Conservation (phyloP, 2,797 vertebrate species). For the Aselliscus stoliczkanus region DNA sequence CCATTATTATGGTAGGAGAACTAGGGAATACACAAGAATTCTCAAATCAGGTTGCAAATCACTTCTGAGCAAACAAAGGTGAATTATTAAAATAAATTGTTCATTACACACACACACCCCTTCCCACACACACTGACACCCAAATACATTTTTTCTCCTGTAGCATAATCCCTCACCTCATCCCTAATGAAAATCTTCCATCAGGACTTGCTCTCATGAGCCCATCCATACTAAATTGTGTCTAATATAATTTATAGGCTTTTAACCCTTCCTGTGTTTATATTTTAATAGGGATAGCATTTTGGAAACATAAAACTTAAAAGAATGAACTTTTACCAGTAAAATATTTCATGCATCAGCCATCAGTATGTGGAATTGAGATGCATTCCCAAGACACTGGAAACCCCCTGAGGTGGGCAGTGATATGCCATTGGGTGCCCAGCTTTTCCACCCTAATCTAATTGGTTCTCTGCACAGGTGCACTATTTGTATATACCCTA, state of each 20-base stretch:
- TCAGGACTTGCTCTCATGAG: not conserved
- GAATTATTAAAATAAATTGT: not conserved
- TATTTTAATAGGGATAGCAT: not conserved
- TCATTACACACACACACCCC: not conserved
- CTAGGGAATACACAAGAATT: not conserved
- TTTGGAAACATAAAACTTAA: not conserved
- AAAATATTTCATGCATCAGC: not conserved
- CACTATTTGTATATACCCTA: not conserved
- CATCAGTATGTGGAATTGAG: not conserved
- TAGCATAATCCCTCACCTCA: not conserved
- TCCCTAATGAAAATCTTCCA: not conserved
- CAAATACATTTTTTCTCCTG: not conserved
- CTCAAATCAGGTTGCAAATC: not conserved
- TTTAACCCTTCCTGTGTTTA: not conserved
- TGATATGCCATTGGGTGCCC: not conserved
- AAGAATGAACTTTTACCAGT: not conserved
- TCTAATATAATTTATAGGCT: not conserved
- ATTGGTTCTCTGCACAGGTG: not conserved
- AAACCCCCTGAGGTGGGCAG: not conserved
- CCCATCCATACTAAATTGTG: not conserved
- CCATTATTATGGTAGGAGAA: not conserved
- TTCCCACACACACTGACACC: too few species aligned
- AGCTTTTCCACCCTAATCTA: not conserved
- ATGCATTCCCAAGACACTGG: not conserved
- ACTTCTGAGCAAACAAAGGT: not conserved